Percentiles rank a stretch among this genome's conserved stretches.
These are phyloP conservation scores for Azorinus chamasolen DNA, from an alignment of 2,888 invertebrate species.

Conservation along the genomic window DNA sequence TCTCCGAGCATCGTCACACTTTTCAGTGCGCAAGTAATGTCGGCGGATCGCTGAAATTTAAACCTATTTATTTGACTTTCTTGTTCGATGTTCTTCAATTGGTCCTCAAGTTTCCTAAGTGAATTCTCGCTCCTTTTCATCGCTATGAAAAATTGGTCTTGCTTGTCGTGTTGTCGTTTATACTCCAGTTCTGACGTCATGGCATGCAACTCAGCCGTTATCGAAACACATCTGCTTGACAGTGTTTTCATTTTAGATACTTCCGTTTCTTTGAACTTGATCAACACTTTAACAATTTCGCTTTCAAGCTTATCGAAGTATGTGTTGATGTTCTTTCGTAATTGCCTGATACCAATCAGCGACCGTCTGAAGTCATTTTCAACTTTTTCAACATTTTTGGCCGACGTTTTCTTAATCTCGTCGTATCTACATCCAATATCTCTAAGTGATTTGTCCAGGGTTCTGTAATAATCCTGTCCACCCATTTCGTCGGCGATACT, in stretches of 20 bases:
- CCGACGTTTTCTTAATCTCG: too few relatives aligned
- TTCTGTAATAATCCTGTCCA: too few relatives aligned
- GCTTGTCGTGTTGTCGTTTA: neutral
- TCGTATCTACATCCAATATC: neutral
- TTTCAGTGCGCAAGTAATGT: neutral
- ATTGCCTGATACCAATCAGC: neutral
- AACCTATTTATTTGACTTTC: neutral
- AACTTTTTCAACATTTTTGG: too few relatives aligned
- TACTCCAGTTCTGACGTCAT: neutral
- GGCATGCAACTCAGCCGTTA: neutral
- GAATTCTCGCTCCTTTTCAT: too few relatives aligned
- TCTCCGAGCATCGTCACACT: neutral
- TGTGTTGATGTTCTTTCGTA: neutral
- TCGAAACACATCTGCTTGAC: neutral
- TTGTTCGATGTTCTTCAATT: neutral
- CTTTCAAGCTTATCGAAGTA: constrained; percentile 3
- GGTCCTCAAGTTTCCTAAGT: too few relatives aligned
- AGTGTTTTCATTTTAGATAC: neutral
- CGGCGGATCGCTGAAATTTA: neutral
- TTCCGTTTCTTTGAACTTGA: neutral
- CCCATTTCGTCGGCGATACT: too few relatives aligned
- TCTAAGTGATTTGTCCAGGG: neutral
- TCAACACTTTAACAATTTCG: neutral
- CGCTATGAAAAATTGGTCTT: too few relatives aligned
- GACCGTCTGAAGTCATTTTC: neutral